Evolutionary conservation across 2,113 vertebrate species (phyloP).

Genomic region (Nycticryphes semicollaris): DNA sequence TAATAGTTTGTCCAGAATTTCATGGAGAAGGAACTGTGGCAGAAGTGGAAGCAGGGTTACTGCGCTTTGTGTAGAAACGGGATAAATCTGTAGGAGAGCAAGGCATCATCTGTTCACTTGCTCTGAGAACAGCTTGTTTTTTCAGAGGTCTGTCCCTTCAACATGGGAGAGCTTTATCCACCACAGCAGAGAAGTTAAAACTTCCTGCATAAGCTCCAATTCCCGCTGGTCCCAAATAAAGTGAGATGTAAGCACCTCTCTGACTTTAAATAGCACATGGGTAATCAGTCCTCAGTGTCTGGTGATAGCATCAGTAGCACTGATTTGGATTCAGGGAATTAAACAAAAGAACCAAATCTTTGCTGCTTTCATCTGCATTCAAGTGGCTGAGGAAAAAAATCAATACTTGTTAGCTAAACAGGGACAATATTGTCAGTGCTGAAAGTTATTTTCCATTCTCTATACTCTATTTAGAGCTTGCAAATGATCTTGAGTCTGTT

Average conservation of each 20-base stretch:
- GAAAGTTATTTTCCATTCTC: slow-evolving; percentile 33
- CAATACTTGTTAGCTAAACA: slow-evolving; percentile 47
- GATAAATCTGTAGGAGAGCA: slow-evolving; percentile 13
- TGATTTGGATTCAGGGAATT: slow-evolving; percentile 17
- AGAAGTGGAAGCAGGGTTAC: background rate
- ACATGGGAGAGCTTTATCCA: background rate
- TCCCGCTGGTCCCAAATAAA: background rate
- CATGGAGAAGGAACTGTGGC: background rate
- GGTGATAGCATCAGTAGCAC: background rate
- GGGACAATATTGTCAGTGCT: background rate
- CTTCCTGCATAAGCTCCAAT: background rate
- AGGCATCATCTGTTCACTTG: slow-evolving; percentile 25
- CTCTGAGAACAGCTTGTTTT: slow-evolving; percentile 46
- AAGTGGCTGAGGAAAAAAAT: slow-evolving; percentile 3
- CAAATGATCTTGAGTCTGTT: background rate
- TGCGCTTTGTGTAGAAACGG: background rate
- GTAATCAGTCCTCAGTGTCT: background rate
- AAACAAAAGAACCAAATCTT: background rate
- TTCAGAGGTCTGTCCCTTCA: background rate
- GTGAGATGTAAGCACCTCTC: background rate
- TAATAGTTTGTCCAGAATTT: background rate
- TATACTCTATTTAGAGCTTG: background rate
- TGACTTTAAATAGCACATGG: slow-evolving; percentile 24
- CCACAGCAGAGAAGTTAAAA: background rate
- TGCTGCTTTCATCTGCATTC: slow-evolving; percentile 18